Base-by-base conservation (phyloP, 2,888 invertebrate species). In the Leucoptera coffeella region DNA sequence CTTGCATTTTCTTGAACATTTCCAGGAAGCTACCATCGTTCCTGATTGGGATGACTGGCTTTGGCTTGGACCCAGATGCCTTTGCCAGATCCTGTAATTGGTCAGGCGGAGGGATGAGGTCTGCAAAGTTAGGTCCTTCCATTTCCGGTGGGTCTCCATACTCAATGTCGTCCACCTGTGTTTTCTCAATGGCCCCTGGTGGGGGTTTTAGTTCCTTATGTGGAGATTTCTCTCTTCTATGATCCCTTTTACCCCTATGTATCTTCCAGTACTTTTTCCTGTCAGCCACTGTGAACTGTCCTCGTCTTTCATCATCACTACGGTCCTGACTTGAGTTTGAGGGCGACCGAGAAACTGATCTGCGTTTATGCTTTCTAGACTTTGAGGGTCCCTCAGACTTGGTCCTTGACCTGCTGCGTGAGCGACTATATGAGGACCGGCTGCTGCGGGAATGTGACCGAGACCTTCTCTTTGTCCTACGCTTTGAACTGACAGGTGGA, bases 11-110 rank as follows among this genome's bases (percentile, higher is more conserved):
- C 55, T 91, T 91, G 43, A 92, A 92, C 77, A 90, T 84, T 52
- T 91, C 91, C 43, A 92, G 67, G 47, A 92, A 92, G 34, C 88
- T 87, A 3, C 92, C 92, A 48, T 92, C 92, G 51, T 92, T 92
- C 46, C 85, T 87, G 43, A 87, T 87, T 1, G 80, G 78, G 43
- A 86, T 80, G 17, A 74, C 60, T 14, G 69, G 47, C 9, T 75
- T 76, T 3, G 69, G 55, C 29, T 67, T 75, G 28, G 77, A 61
- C 4, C 52, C 40, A 2, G 47, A 36, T 3, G 47, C 41, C 20
- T 43, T 41, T 3, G 42, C 45, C 30, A 46, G 30, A 8, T 27
- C 33, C 13, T 47, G 45, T 1, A 54, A 45, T 35, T 60, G 60
- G 12, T 51, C 50, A 3, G 47, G 36, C 2, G 49, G 36, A 0